Evolutionary conservation across 2,888 invertebrate species (phyloP), one percentile per base, ranked within the genome.

Genomic region (Drosophila meridiana): DNA sequence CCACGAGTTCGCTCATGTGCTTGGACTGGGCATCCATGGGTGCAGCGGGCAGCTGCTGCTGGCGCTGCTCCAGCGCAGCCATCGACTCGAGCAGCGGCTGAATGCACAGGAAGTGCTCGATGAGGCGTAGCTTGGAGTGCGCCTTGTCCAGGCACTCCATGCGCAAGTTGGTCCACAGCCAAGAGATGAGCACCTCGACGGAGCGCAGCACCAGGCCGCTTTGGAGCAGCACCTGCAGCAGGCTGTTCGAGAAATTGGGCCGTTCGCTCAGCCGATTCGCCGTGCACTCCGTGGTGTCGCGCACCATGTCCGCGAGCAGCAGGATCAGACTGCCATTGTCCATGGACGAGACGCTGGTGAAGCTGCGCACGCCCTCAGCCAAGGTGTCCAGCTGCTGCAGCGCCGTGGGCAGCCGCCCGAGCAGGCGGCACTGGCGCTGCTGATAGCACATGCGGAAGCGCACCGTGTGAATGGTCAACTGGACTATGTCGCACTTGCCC

Each of bases 101-200:
- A 6, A 88, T 70, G 34, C 83, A 69, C 7, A 87, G 73, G 4
- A 92, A 76, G 40, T 83, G 82, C 11, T 91, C 86, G 45, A 91
- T 81, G 3, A 92, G 74, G 1, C 85, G 89, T 83, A 90, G 59
- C 53, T 87, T 87, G 13, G 82, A 74, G 68, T 89, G 83, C 0
- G 92, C 92, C 50, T 87, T 90, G 30, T 85, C 82, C 40, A 90
- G 66, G 72, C 78, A 82, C 71, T 93, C 93, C 87, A 90, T 86
- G 61, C 93, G 92, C 47, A 93, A 73, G 75, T 93, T 92, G 1
- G 89, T 82, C 83, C 89, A 89, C 53, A 92, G 77, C 90, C 92
- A 91, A 30, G 84, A 77, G 9, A 83, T 79, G 13, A 93, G 68
- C 20, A 92, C 75, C 76, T 93, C 91, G 2, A 91, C 85, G 42